A percentile compares a stretch with the other conserved stretches of the same genome.
Evolutionary conservation across 2,797 vertebrate species (phyloP).

Genomic region (Enteromius treurensis): DNA sequence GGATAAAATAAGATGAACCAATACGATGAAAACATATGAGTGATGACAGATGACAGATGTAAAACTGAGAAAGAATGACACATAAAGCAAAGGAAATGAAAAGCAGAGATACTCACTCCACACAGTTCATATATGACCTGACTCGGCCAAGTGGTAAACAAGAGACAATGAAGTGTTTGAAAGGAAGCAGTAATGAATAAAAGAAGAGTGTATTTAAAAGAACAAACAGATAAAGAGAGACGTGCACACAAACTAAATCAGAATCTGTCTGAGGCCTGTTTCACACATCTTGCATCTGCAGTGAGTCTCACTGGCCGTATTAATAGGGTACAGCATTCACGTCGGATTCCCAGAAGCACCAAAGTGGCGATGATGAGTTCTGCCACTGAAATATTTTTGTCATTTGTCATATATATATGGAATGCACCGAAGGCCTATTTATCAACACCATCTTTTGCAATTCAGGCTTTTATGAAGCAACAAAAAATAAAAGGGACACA

Average conservation of each 20-base stretch:
- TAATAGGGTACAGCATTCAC: conserved; percentile 7
- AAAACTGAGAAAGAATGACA: conserved; percentile 42
- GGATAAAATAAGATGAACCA: conserved; percentile 39
- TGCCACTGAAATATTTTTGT: conserved; percentile 4
- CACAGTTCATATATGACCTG: conserved; percentile 84
- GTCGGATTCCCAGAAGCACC: conserved; percentile 2
- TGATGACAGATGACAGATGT: conserved; percentile 49
- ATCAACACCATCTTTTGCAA: background rate
- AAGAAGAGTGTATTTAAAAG: conserved; percentile 49
- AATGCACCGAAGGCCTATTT: background rate
- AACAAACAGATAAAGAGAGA: conserved; percentile 6
- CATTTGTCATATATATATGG: background rate
- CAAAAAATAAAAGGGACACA: background rate
- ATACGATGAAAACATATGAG: conserved; percentile 3
- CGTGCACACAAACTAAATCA: background rate
- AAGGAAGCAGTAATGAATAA: conserved; percentile 40
- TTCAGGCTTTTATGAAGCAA: conserved; percentile 2
- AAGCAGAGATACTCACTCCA: conserved; percentile 75
- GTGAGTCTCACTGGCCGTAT: background rate
- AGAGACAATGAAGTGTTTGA: conserved; percentile 52
- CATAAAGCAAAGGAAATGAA: conserved; percentile 26
- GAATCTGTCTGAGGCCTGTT: background rate
- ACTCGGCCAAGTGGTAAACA: conserved; percentile 61
- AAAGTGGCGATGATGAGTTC: background rate
- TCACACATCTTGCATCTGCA: background rate